Evolutionary conservation across 2,797 vertebrate species (phyloP), one percentile per base, ranked within the genome.

Genomic region (Sebastes itinus): DNA sequence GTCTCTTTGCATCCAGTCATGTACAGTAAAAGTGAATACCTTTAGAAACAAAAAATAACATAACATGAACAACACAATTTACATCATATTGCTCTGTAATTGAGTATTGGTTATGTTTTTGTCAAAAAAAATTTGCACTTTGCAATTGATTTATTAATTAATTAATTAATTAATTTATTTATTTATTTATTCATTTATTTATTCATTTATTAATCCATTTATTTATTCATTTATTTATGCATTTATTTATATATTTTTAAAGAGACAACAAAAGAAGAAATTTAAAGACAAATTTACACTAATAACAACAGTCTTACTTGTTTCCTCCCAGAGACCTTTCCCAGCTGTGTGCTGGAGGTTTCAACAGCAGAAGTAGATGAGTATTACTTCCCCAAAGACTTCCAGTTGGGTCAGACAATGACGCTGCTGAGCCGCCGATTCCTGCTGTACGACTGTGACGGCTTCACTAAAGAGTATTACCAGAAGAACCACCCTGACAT

Each of bases 341-440:
- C 98, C n/a, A 95, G 92, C 54, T 97, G 97, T 78, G 96, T 99
- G 81, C 90, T 99, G 89, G 98, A 99, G 88, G 86, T 98, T 68
- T 96, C 97, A 3, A 84, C 94, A 12, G 85, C 96, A 2, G 97
- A 99, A 23, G 98, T 99, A 22, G 89, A 95, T 1, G 96, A 99
- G 88, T 99, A 96, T 93, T 97, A 92, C 77, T 96, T 96, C 10
- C 97, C 97, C 46, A 96, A 91, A 90, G 98, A 99, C 93, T 98
- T 99, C 93, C 91, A 85, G 23, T 84, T 98, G 0, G 98, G 98
- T 27, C 94, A 97, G 81, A 89, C 92, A 0, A 20, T 97, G n/a
- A 95, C 73, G 7, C 90, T 99, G 25, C 86, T 97, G 28, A 97
- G 97, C 42, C 97, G 97, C 22, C 80, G 64, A 32, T 98, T 99